Evolutionary conservation across 2,888 invertebrate species (phyloP).

Genomic region (Drosophila engyochracea): DNA sequence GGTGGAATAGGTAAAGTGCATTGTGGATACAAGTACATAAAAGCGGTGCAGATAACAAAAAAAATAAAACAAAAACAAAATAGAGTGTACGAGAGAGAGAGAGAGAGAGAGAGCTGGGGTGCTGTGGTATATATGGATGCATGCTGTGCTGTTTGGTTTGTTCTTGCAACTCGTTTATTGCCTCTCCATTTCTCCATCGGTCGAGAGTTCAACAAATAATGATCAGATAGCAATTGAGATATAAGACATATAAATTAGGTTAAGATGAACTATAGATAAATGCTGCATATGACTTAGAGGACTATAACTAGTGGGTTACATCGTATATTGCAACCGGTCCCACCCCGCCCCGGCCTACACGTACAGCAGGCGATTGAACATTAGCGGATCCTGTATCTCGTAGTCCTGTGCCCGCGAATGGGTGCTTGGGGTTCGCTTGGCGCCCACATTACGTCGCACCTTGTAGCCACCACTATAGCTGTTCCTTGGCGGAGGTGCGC

Average conservation of each 20-base stretch:
- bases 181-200: constrained; percentile 17
- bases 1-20: constrained; percentile 19
- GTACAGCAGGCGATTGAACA: constrained; percentile 78
- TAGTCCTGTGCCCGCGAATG: constrained; percentile 64
- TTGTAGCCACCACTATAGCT: constrained; percentile 68
- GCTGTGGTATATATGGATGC: constrained; percentile 42
- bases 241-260: constrained; percentile 70
- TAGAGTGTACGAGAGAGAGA: not conserved
- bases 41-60: constrained; percentile 53
- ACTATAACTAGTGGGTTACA: constrained; percentile 52
- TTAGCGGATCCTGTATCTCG: constrained; percentile 76
- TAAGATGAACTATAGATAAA: constrained; percentile 53
- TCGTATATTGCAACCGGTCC: not conserved
- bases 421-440: constrained; percentile 20
- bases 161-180: constrained; percentile 62
- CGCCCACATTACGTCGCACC: constrained; percentile 70
- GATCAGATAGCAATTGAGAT: constrained; percentile 33
- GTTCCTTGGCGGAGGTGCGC: constrained; percentile 65
- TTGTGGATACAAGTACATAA: constrained; percentile 21
- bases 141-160: constrained; percentile 65
- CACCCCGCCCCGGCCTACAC: constrained; percentile 31
- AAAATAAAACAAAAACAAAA: constrained; percentile 7
- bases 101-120: constrained; percentile 19
- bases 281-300: constrained; percentile 80
- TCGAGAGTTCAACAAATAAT: constrained; percentile 40